A percentile compares a stretch with the other conserved stretches of the same genome.
phyloP scores from a whole-genome alignment of 2,113 vertebrate species.

The Brachyhypopomus gauderio region DNA sequence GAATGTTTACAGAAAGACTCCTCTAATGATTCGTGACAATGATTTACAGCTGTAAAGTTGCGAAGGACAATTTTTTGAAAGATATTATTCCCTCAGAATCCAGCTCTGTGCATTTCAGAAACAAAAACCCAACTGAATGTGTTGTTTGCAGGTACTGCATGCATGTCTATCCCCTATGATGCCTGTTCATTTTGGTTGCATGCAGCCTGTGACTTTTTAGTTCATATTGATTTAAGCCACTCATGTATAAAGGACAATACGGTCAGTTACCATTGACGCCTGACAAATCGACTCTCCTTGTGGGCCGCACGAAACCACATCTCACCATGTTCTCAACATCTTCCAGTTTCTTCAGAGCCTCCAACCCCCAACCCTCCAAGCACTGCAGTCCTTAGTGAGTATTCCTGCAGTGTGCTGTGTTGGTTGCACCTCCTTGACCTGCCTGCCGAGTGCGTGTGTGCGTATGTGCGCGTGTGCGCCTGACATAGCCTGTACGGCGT shows the following conservation, averaged over 20 bases:
- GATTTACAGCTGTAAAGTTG: not conserved
- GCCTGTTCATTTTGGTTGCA: slow-evolving; percentile 3
- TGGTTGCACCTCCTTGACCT: slow-evolving; percentile 48
- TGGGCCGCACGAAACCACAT: slow-evolving; percentile 18
- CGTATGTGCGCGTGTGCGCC: not conserved
- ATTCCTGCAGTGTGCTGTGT: slow-evolving; percentile 69
- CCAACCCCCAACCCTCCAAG: slow-evolving; percentile 68
- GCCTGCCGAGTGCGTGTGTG: slow-evolving; percentile 8
- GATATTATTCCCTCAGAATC: not conserved
- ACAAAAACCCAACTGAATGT: not conserved
- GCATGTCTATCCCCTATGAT: not conserved
- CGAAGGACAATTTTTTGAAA: not conserved
- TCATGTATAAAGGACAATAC: not conserved
- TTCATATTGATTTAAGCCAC: not conserved
- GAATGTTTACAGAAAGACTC: slow-evolving; percentile 8
- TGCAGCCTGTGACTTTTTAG: not conserved
- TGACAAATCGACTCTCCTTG: not conserved
- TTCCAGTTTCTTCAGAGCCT: slow-evolving; percentile 74
- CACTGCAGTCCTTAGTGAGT: slow-evolving; percentile 75
- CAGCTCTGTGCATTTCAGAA: not conserved
- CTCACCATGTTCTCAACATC: slow-evolving; percentile 72
- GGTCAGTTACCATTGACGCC: not conserved
- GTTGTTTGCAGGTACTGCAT: slow-evolving; percentile 18
- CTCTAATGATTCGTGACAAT: slow-evolving; percentile 1
- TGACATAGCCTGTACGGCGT: slow-evolving; percentile 14